Evolutionary conservation across 2,888 invertebrate genomes (phyloP).

Genomic region (Ophion obscuratus): DNA sequence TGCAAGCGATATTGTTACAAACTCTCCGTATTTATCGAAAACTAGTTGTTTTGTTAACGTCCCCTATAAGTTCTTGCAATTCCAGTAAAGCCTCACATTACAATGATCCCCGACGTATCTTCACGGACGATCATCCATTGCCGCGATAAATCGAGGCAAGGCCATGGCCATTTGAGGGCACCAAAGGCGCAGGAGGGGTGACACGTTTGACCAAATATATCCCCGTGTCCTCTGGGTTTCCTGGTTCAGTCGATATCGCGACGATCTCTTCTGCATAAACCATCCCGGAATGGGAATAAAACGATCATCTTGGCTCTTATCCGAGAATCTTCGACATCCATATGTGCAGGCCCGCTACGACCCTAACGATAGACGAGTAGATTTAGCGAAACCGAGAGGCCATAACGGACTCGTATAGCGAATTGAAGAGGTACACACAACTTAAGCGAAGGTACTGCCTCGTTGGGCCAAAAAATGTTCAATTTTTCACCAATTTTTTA

Average conservation of each 20-base stretch:
- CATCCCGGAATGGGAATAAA: constrained; percentile 5
- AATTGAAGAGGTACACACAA: constrained; percentile 20
- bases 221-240: neutral
- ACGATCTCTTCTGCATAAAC: constrained; percentile 9
- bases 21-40: neutral
- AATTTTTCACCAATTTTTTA: too few relatives aligned
- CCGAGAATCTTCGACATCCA: constrained; percentile 14
- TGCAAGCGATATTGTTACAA: neutral
- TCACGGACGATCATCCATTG: neutral
- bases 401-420: constrained; percentile 3
- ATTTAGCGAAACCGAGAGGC: constrained; percentile 11
- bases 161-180: neutral
- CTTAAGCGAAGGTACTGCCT: neutral
- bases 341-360: constrained; percentile 10
- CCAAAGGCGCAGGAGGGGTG: neutral
- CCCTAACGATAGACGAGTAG: constrained; percentile 12
- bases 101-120: neutral
- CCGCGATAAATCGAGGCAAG: neutral
- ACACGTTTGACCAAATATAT: neutral
- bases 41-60: neutral
- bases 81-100: neutral
- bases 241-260: constrained; percentile 1
- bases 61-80: neutral
- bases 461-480: too few relatives aligned
- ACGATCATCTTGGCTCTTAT: constrained; percentile 21